Base-by-base conservation (phyloP, 2,888 invertebrate genomes). In the Microctonus hyperodae region DNA sequence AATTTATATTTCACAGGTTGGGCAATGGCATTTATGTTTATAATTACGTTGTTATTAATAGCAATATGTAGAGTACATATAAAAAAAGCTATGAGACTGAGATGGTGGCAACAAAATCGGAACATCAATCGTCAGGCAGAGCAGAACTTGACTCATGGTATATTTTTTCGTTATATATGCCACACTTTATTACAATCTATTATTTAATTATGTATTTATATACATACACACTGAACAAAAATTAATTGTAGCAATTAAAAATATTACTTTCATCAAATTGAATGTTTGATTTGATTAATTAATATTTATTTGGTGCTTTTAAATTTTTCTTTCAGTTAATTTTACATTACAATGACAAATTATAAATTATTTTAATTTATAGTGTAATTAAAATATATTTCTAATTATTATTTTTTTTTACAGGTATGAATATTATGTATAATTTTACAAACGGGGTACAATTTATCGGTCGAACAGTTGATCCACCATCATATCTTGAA, bases 1-100 rank as follows among this genome's bases (percentile, higher is more conserved):
- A 53, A 64, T 44, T 63, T 23, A 64, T 66, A 71, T 65, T 51
- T 65, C 69, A 9, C 71, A 84, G 84, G 85, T 69, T 85, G 85
- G 76, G 85, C 85, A 31, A 82, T 85, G 78, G 85, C 85, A 11
- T 84, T 85, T 70, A 83, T 85, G 80, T 81, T 85, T 65, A 83
- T 85, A 67, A 83, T 85, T 6, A 84, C 84, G 22, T 81, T 85
- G 65, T 77, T 85, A 68, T 82, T 85, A 37, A 81, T 85, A 69
- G 84, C 85, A 28, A 84, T 85, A 63, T 85, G 85, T 73, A 78
- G 85, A 61, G 82, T 85, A 37, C 85, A 85, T 72, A 80, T 85
- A 73, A 83, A 83, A 72, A 79, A 84, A 58, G 78, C 79, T 28
- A 76, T 79, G 65, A 73, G 78, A 59, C 73, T 79, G 9, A 74